Conservation (phyloP, 2,797 vertebrate species). For the Iguana delicatissima region DNA sequence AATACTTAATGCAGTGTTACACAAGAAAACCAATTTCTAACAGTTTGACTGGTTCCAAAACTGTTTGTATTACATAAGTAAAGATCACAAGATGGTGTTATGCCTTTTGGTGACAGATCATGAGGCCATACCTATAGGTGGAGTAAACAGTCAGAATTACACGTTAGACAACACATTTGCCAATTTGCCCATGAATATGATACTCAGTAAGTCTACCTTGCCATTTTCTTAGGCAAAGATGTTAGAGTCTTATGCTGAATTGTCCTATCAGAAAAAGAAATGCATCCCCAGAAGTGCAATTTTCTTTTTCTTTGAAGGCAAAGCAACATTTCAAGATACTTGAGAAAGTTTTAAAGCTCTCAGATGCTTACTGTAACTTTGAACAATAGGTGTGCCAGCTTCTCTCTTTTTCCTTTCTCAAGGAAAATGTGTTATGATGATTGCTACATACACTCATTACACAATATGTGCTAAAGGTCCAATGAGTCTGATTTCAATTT, state of each 20-base stretch:
- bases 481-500: slow-evolving; percentile 26
- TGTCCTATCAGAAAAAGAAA: background rate
- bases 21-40: background rate
- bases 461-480: background rate
- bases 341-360: slow-evolving; percentile 58
- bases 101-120: slow-evolving; percentile 18
- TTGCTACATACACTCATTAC: background rate
- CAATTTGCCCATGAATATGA: slow-evolving; percentile 1
- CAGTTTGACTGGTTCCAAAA: background rate
- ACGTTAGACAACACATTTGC: background rate
- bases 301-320: background rate
- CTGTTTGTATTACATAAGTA: background rate
- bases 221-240: slow-evolving; percentile 18
- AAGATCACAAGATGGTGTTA: background rate
- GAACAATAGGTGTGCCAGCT: slow-evolving; percentile 37
- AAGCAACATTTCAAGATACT: slow-evolving; percentile 10
- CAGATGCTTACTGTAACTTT: slow-evolving; percentile 49
- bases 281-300: background rate
- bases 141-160: background rate
- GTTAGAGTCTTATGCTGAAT: slow-evolving; percentile 19
- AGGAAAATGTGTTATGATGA: background rate
- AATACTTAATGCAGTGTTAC: background rate
- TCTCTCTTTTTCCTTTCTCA: background rate
- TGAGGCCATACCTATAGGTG: background rate
- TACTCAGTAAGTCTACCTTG: background rate